Evolutionary conservation across 2,888 invertebrate genomes (phyloP), one percentile per base, ranked within the genome.

Genomic region (Chrysolina oricalcia): DNA sequence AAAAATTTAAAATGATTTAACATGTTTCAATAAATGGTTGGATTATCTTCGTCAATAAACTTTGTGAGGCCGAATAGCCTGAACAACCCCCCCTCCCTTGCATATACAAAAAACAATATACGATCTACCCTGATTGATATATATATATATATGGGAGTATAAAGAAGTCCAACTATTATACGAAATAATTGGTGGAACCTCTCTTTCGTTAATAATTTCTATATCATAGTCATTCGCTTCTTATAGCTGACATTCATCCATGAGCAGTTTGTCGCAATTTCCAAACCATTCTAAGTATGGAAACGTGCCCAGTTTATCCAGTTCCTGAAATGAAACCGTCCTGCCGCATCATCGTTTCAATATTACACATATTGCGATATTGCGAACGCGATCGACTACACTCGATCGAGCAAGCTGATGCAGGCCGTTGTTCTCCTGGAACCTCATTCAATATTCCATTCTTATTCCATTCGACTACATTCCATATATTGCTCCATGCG

Each of bases 381-480:
- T 75, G 72, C 73, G 19, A 75, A 35, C 56, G 46, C 40, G 75
- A 69, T 70, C 72, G 68, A 56, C 66, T 50, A 74, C 63, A 67
- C 63, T 74, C 71, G 70, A 74, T 62, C 62, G 71, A 64, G 70
- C 48, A 74, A 62, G 72, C 62, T 70, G 66, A 56, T 64, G 66
- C 74, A 69, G 41, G 41, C 56, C 62, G 64, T 68, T 72, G 63
- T 69, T 68, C 72, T 62, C 40, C 46, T 59, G 74, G 59, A 65
- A 70, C 72, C 83, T 85, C 84, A 85, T 85, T 85, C 81, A 78
- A 83, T 84, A 85, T 84, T 85, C 84, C 71, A 83, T 84, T 85
- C 84, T 84, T 85, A 84, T 85, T 85, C 84, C 85, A 80, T 83
- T 85, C 84, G 84, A 85, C 84, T 85, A 85, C 84, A 81, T 84